Evolutionary conservation across 2,113 vertebrate species (phyloP), one percentile per base, ranked within the genome.

Genomic region (Silurus asotus): DNA sequence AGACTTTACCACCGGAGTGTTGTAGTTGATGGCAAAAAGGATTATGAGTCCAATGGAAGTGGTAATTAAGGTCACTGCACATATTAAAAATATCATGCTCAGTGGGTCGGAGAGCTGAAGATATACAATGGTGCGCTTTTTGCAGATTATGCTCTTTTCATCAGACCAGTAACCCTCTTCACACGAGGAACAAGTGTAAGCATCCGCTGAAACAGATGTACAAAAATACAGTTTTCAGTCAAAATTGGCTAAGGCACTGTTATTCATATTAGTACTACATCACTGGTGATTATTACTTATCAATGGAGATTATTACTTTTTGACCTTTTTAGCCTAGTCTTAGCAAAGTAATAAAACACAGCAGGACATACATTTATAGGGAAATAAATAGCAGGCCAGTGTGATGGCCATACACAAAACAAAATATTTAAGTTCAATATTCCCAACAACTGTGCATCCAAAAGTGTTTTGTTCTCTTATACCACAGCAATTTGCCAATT

Each of bases 1-100:
- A 0, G 96, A 97, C 91, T 89, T 96, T 69, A 97, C 97, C 8
- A 98, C 95, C 0, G 96, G 97, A 0, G 95, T 97, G 90, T 95
- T 90, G 7, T 89, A 84, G 8, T 96, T 92, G 28, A 91, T 8
- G 53, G 90, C 90, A 3, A 98, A 98, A 89, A 98, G 90, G 17
- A 90, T 10, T 0, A 92, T 74, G 6, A 95, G 89, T 4, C 88
- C 93, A 0, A 85, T 37, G 37, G 91, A 81, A 7, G 96, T 79
- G 85, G 86, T 55, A 45, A 96, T 84, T 9, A 96, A 69, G n/a
- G 91, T 56, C 0, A 56, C 74, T 0, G 88, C 87, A 6, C 87
- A 85, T 0, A 84, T 2, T 83, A 96, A 79, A 88, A 97, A 91
- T 0, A 58, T 89, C 4, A 94, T 86, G 10, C 95, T 94, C 20